Evolutionary conservation across 2,888 invertebrate species (phyloP), one percentile per base, ranked within the genome.

Genomic region (Coremacera marginata): DNA sequence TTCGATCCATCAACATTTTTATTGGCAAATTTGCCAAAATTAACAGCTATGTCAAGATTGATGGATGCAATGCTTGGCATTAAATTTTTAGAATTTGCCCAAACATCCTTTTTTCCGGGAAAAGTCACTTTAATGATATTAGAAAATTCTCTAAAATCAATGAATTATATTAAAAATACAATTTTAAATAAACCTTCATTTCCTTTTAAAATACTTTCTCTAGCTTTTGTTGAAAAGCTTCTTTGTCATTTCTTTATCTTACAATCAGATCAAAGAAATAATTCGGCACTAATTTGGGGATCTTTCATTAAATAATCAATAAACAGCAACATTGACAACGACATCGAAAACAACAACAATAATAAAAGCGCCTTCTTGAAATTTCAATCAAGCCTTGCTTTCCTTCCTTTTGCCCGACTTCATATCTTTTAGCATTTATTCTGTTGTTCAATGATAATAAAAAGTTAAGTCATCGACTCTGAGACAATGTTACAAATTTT

Each of bases 401-500:
- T 63, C 25, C 25, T 62, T 62, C 14, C 22, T 44, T 11, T 44
- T 11, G 14, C 44, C 44, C 44, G 44, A 11, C 14, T 11, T 11
- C 44, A 44, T 44, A 44, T 44, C 44, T 44, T 44, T 44, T 11
- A 31, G 11, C 44, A 44, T 44, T 44, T 2, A 44, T 44, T 44
- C 44, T 44, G 44, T 44, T 44, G 44, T 44, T 44, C 44, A 11
- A 44, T 44, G 44, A 44, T 44, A 44, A 44, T 44, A 44, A 44
- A 44, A 44, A 44, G 44, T 31, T 57, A 49, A 67, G 76, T 70
- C 73, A 70, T 62, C 77, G 75, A 55, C 57, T 62, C 75, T 62
- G 76, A 75, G 78, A 82, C 80, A 80, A 78, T 82, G 79, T 81
- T 81, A 81, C 80, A 82, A 81, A 80, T 81, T 81, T 81, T 81